Percentiles rank a stretch among this genome's conserved stretches.
Evolutionary conservation across 2,888 invertebrate species (phyloP).

Genomic region (Hermaeophaga mercurialis): DNA sequence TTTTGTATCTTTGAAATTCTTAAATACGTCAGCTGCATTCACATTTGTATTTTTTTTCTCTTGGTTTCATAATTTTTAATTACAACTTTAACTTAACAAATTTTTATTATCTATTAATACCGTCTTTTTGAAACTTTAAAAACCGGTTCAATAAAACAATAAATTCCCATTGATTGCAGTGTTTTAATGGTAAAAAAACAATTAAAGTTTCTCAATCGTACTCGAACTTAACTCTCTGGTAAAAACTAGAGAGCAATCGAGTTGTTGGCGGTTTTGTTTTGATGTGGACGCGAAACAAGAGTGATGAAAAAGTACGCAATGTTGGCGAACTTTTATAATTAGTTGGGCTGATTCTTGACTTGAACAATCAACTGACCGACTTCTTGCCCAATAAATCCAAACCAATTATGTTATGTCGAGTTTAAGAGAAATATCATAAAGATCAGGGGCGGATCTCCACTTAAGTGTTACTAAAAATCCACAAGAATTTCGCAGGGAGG

Average conservation of each 20-base stretch:
- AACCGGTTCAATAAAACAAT: too few relatives aligned
- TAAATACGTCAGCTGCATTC: too few relatives aligned
- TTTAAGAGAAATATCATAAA: conserved; percentile 3
- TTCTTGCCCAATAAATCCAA: conserved; percentile 19
- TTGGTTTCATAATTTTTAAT: too few relatives aligned
- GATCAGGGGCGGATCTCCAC: background rate
- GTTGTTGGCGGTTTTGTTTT: conserved; percentile 20
- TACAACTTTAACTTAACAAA: too few relatives aligned
- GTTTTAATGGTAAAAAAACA: conserved; percentile 1
- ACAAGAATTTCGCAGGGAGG: too few relatives aligned
- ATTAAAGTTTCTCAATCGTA: conserved; percentile 3
- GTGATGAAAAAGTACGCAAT: conserved; percentile 17
- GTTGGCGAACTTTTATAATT: conserved; percentile 14
- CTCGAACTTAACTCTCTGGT: background rate
- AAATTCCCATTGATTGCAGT: conserved; percentile 1
- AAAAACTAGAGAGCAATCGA: background rate
- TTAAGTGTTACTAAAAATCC: too few relatives aligned
- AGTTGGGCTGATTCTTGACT: conserved; percentile 18
- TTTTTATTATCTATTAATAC: too few relatives aligned
- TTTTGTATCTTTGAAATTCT: too few relatives aligned
- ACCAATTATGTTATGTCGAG: conserved; percentile 7
- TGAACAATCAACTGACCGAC: conserved; percentile 20
- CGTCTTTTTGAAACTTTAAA: too few relatives aligned
- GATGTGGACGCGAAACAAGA: conserved; percentile 13
- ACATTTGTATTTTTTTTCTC: too few relatives aligned